Evolutionary conservation across 2,113 vertebrate genomes (phyloP), one percentile per base, ranked within the genome.

Genomic region (Glareola pratincola): DNA sequence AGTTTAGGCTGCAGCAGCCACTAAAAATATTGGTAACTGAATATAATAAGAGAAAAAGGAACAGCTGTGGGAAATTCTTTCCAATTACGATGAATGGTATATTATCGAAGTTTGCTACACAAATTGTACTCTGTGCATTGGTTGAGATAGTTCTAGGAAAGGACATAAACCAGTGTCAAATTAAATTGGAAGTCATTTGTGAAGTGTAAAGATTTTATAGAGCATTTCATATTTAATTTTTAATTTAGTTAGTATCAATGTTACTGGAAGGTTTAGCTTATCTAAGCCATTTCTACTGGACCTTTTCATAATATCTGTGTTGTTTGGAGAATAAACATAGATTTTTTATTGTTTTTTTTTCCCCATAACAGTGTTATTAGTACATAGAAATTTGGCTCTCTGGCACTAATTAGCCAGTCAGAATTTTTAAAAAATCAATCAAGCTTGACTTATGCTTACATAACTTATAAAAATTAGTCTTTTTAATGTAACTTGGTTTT

Each of bases 171-270:
- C 76, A 94, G 94, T 39, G 48, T 88, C 54, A 95, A 85, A 96
- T 93, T 95, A 92, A 94, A 92, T 81, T 95, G 50, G 29, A 97
- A 97, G 34, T 66, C 15, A 90, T 97, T 48, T 93, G 36, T 88
- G 57, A 96, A 78, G 14, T 59, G 78, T 77, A 85, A 75, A 92
- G 78, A 34, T 90, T 83, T 67, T 72, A 63, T 6, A 80, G 30
- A 96, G 51, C 39, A 90, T 75, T 97, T 97, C 29, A 97, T 95
- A 96, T 97, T 93, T 88, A 92, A 96, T 96, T 95, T 96, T 89
- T 13, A 96, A 95, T 92, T 94, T 83, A 88, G 37, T 88, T 84
- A 85, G 45, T 85, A 93, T 78, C 37, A 94, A 17, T 76, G 74
- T 90, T 96, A 68, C 72, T 92, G 57, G 75, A 84, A 96, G 45